Evolutionary conservation across 2,888 invertebrate species (phyloP), one percentile per base, ranked within the genome.

Genomic region (Drosophila kanekoi): DNA sequence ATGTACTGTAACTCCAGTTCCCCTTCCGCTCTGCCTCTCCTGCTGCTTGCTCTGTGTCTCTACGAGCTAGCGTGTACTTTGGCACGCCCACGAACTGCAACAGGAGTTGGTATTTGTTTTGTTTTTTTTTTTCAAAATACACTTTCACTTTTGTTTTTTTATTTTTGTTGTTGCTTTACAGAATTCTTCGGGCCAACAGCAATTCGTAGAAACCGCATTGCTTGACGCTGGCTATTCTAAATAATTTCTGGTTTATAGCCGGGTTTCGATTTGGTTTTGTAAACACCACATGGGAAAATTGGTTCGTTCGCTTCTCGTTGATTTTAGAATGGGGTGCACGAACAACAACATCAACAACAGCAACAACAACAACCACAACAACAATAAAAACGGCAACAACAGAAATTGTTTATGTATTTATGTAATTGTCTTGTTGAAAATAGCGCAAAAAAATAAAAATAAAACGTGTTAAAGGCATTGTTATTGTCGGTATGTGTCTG

Each of bases 141-240:
- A 86, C 86, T 86, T 86, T 86, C 86, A 86, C 86, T 86, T 84
- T 78, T 76, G 38, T 44, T 58, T 37, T 57, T 23, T 59, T 69
- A 60, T 51, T 56, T 53, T 60, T 54, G 35, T 54, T 54, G 16
- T 20, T 71, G 59, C 59, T 64, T 63, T 71, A 56, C 72, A 79
- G 80, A 79, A 80, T 79, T 77, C 68, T 79, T 72, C 52, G 43
- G 56, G 64, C 60, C 54, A 61, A 44, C 58, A 65, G 54, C 62
- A 66, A 67, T 77, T 64, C 58, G 60, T 63, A 58, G 70, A 67
- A 77, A 72, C 72, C 67, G 59, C 72, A 60, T 58, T 47, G 54
- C 54, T 59, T 52, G 32, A 44, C 40, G 49, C 35, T 62, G 40
- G 43, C 37, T 49, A 77, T 73, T 73, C 66, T 47, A 78, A 78